These are phyloP conservation scores for Eugnorisma glareosa DNA, from an alignment of 2,888 invertebrate genomes.

Conservation along the genomic window DNA sequence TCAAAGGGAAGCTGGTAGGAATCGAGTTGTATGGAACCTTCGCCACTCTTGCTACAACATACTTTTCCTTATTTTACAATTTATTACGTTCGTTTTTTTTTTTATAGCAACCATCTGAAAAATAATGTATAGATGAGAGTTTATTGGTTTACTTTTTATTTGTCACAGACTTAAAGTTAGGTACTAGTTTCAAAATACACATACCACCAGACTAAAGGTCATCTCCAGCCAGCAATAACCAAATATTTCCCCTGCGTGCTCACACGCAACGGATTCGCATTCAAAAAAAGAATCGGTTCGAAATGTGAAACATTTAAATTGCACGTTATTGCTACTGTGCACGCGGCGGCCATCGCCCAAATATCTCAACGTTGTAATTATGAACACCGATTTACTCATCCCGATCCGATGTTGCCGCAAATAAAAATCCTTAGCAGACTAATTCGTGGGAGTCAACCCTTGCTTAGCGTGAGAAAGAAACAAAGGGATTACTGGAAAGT, in stretches of 20 bases:
- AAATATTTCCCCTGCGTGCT: slow-evolving; percentile 70
- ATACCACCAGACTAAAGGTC: slow-evolving; percentile 39
- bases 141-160: background rate
- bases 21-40: no score
- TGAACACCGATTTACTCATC: slow-evolving; percentile 86
- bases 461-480: slow-evolving; percentile 87
- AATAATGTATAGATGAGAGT: background rate
- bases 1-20: no score
- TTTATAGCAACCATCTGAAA: background rate
- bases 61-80: background rate
- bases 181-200: slow-evolving; percentile 37
- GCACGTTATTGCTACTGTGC: slow-evolving; percentile 90
- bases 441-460: slow-evolving; percentile 87
- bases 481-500: slow-evolving; percentile 70
- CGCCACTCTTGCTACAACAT: no score
- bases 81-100: background rate
- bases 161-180: background rate
- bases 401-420: slow-evolving; percentile 84
- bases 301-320: slow-evolving; percentile 91
- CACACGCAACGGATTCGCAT: slow-evolving; percentile 67
- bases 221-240: slow-evolving; percentile 61
- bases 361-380: slow-evolving; percentile 88
- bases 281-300: slow-evolving; percentile 75
- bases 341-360: slow-evolving; percentile 84
- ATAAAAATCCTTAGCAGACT: slow-evolving; percentile 84